Evolutionary conservation across 1,140 invertebrate species (phyloP).

Genomic region (Papilio dardanus): DNA sequence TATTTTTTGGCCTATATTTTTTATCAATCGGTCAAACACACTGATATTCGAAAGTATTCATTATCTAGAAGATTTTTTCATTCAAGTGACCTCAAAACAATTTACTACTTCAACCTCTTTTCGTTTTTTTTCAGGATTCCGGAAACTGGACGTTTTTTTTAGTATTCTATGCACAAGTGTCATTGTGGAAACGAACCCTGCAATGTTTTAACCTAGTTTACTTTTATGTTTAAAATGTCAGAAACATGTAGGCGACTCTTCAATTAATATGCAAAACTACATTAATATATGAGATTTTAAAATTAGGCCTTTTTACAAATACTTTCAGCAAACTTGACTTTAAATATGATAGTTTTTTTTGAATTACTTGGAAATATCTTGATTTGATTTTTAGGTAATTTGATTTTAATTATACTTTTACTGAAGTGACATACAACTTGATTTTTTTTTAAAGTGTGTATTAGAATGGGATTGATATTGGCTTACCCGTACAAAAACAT

Average conservation of each 20-base stretch:
- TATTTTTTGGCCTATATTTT: neutral
- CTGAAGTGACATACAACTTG: no score
- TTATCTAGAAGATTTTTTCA: neutral
- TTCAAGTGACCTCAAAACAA: neutral
- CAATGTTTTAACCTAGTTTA: constrained; percentile 17
- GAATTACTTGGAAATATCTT: no score
- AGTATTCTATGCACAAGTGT: constrained; percentile 13
- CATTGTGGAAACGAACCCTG: constrained; percentile 9
- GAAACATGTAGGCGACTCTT: neutral
- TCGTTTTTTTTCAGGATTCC: neutral
- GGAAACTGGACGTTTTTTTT: neutral
- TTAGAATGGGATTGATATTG: neutral
- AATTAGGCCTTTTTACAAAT: neutral
- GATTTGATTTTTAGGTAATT: no score
- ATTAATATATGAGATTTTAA: neutral
- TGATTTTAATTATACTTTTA: no score
- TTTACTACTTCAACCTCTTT: neutral
- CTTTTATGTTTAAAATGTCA: neutral
- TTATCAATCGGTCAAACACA: no score
- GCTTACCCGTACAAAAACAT: no score
- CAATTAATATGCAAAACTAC: neutral
- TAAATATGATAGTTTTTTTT: no score
- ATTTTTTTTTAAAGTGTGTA: neutral
- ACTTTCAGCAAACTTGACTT: neutral
- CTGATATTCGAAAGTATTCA: neutral